These are phyloP conservation scores for Falco rusticolus DNA, from an alignment of 2,797 vertebrate species.

Conservation along the genomic window DNA sequence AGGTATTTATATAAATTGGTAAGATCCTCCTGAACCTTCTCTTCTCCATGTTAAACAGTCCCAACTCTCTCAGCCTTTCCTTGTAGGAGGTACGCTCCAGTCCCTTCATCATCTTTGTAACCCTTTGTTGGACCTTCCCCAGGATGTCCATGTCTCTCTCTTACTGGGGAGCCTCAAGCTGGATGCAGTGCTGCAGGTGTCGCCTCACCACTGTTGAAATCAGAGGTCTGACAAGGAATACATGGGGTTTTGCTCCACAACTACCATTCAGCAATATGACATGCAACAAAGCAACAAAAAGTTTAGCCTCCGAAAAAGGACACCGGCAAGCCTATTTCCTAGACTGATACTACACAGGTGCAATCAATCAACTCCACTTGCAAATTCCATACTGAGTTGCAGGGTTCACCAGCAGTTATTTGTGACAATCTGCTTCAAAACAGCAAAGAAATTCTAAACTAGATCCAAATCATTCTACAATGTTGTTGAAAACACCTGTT, in stretches of 20 bases:
- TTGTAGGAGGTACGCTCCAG: background rate
- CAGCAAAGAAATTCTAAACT: background rate
- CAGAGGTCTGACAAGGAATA: background rate
- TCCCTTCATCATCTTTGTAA: background rate
- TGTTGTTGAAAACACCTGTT: background rate
- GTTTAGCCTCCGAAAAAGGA: background rate
- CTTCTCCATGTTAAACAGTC: background rate
- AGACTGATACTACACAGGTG: background rate
- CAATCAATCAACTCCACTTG: background rate
- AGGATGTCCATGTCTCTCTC: accelerated
- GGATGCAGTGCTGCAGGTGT: background rate
- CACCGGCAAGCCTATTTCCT: background rate
- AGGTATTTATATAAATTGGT: background rate
- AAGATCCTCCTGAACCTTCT: background rate
- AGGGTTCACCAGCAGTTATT: background rate
- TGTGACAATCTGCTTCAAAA: background rate
- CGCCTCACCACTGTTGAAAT: background rate
- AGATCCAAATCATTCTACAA: background rate
- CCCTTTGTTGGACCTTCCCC: background rate
- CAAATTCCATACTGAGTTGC: background rate
- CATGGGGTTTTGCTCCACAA: background rate
- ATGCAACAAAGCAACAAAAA: background rate
- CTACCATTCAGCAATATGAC: background rate
- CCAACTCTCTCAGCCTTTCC: background rate
- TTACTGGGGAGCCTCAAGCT: accelerated